phyloP scores from a whole-genome alignment of 2,113 vertebrate species.

The Smithornis capensis region DNA sequence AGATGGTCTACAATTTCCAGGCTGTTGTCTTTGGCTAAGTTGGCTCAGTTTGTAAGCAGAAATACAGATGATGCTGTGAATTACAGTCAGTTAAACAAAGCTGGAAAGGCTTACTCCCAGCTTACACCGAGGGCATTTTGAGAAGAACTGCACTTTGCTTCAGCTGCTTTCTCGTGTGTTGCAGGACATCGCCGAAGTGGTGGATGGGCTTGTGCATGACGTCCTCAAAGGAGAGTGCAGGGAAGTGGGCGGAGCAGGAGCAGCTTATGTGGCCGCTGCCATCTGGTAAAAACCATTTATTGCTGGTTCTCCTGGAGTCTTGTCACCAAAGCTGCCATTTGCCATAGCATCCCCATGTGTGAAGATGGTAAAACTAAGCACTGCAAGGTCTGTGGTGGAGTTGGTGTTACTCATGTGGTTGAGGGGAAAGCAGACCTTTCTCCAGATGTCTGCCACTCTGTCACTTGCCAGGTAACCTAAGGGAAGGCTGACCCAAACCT shows the following conservation, averaged over 20 bases:
- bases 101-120: not conserved
- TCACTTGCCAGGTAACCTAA: not conserved
- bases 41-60: not conserved
- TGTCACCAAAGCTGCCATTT: not conserved
- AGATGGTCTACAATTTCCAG: not conserved
- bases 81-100: not conserved
- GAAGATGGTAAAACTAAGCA: not conserved
- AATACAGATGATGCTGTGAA: not conserved
- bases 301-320: not conserved
- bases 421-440: not conserved
- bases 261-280: slow-evolving; percentile 72
- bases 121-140: not conserved
- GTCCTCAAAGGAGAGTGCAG: slow-evolving; percentile 75
- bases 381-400: not conserved
- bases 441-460: not conserved
- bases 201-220: slow-evolving; percentile 81
- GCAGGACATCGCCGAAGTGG: slow-evolving; percentile 81
- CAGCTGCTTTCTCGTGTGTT: not conserved
- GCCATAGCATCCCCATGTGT: not conserved
- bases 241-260: slow-evolving; percentile 72
- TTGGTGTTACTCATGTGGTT: too few species aligned
- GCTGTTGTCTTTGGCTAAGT: not conserved
- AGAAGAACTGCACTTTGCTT: not conserved
- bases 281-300: slow-evolving; percentile 72
- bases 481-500: not conserved